phyloP scores from a whole-genome alignment of 1,140 invertebrate genomes.

The Panulirus ornatus region DNA sequence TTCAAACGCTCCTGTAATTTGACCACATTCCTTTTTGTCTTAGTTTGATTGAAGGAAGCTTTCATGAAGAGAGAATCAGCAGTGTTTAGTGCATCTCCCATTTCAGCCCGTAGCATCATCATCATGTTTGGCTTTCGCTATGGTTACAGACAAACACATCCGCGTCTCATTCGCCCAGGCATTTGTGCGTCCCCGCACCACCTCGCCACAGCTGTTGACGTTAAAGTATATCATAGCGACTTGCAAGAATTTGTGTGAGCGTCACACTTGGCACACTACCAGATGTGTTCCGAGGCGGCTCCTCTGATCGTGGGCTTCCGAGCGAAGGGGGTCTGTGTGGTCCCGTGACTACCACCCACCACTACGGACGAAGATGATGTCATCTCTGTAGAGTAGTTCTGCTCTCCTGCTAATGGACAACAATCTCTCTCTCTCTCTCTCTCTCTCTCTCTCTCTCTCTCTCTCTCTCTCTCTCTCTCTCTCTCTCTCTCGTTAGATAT shows the following conservation, averaged over 20 bases:
- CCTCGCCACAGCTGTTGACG: conserved; percentile 35
- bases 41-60: background rate
- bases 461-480: too few relatives aligned
- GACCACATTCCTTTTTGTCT: too few relatives aligned
- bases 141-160: too few relatives aligned
- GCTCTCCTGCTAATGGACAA: background rate
- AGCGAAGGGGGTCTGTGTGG: conserved; percentile 18
- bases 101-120: too few relatives aligned
- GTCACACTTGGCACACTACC: too few relatives aligned
- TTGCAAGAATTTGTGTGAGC: conserved; percentile 51
- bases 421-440: too few relatives aligned
- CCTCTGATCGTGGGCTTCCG: background rate
- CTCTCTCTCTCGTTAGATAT: too few relatives aligned
- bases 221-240: conserved; percentile 51
- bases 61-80: background rate
- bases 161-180: too few relatives aligned
- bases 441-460: too few relatives aligned
- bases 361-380: too few relatives aligned
- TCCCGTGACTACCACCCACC: background rate
- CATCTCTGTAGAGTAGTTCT: background rate
- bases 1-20: too few relatives aligned
- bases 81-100: background rate
- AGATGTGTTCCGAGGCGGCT: background rate
- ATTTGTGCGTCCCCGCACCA: background rate
- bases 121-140: too few relatives aligned